Evolutionary conservation across 2,888 invertebrate species (phyloP).

Genomic region (Teleiodes luculella): DNA sequence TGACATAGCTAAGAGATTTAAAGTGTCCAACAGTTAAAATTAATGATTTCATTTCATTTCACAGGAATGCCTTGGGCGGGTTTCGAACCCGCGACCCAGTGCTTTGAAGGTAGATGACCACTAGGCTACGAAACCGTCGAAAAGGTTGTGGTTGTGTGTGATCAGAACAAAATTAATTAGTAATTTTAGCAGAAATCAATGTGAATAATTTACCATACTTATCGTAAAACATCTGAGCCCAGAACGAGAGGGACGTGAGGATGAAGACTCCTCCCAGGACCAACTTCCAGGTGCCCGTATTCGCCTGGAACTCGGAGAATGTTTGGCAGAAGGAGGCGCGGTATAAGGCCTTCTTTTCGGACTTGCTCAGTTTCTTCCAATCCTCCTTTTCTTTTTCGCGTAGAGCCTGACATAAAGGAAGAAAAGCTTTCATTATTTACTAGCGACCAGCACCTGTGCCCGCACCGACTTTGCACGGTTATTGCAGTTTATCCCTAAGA

Average conservation of each 20-base stretch:
- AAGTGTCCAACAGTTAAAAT: no score
- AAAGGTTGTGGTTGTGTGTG: no score
- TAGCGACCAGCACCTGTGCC: no score
- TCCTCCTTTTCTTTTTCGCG: slow-evolving; percentile 29
- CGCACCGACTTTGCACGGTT: no score
- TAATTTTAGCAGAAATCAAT: no score
- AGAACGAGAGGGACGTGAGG: neutral
- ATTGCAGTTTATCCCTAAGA: no score
- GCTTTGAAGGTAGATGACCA: no score
- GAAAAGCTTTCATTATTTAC: neutral
- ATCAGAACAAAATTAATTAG: neutral
- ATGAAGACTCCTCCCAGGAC: neutral
- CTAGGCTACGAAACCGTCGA: no score
- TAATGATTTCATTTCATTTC: no score
- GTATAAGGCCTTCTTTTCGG: slow-evolving; percentile 92
- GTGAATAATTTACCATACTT: slow-evolving; percentile 5
- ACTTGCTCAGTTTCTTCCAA: slow-evolving; percentile 88
- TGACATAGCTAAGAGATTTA: no score
- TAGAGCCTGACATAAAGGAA: slow-evolving; percentile 32
- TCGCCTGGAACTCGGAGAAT: slow-evolving; percentile 87
- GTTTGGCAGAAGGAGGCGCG: slow-evolving; percentile 92
- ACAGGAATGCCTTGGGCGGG: no score
- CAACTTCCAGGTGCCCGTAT: slow-evolving; percentile 77
- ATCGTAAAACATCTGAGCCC: neutral
- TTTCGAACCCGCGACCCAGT: no score